Evolutionary conservation across 2,113 vertebrate genomes (phyloP), one percentile per base, ranked within the genome.

Genomic region (Phocoena sinus): DNA sequence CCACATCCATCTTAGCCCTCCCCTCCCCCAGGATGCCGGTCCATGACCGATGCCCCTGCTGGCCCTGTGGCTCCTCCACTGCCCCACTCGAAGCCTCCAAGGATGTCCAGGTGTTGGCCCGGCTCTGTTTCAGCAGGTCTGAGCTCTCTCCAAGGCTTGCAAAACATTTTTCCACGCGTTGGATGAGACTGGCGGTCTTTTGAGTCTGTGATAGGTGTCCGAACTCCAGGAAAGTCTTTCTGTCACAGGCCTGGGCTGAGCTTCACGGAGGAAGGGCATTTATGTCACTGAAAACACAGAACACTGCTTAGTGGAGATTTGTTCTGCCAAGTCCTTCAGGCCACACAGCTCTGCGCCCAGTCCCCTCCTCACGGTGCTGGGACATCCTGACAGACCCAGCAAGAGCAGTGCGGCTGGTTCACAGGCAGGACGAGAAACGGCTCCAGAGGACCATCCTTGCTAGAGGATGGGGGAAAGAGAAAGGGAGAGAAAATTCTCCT

Each of bases 321-420:
- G 96, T 97, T 98, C 97, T 98, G 97, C 96, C 97, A 98, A 97
- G 95, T 87, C 95, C 88, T 91, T 89, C 93, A 95, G 97, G 97
- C 96, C 97, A 97, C 90, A 97, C 86, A 86, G 92, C 79, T 95
- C 96, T 97, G 94, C 95, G 80, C 91, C 84, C 73, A 10, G 63
- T 97, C 91, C 92, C 2, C 47, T n/a, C 21, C 33, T 58, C 77
- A 25, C 53, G 33, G 73, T 90, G 97, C 94, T 96, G 94, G 97
- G 95, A 4, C 83, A 74, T 92, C 96, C 60, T 91, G 0, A 25
- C 87, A 38, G 96, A 91, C 4, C 97, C 89, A 76, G 38, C 70
- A 33, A 70, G 92, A 97, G 92, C 93, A 80, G 77, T n/a, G 91
- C 85, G 0, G 97, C 95, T 97, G 86, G 92, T 5, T 91, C 98